Conservation (phyloP, 2,113 vertebrate species). For the Geococcyx californianus region DNA sequence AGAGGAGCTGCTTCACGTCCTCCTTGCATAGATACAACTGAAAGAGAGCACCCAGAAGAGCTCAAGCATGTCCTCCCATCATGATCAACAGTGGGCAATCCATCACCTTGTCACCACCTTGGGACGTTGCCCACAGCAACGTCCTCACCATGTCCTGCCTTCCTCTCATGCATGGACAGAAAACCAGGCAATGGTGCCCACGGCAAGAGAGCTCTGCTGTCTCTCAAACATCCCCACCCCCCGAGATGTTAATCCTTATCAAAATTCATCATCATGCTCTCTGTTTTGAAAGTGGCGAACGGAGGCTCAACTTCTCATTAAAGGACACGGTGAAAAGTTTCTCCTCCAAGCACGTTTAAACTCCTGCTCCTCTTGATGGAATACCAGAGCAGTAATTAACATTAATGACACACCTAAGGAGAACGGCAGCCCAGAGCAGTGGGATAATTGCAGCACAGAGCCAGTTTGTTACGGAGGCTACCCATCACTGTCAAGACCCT, state of each 20-base stretch:
- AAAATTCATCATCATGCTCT: conserved; percentile 85
- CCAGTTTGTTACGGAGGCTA: not conserved
- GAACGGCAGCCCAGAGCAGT: not conserved
- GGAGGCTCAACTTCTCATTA: conserved; percentile 68
- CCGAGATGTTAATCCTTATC: conserved; percentile 77
- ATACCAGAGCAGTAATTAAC: conserved; percentile 74
- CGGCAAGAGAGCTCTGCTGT: not conserved
- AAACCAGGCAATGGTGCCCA: not conserved
- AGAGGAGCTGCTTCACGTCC: not conserved
- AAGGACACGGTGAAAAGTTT: conserved; percentile 48
- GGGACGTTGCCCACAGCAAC: not conserved
- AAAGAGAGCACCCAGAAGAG: not conserved
- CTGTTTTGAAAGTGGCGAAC: conserved; percentile 37
- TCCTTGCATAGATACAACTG: not conserved
- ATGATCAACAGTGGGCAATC: rapidly evolving
- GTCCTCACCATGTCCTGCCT: not conserved
- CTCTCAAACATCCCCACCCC: not conserved
- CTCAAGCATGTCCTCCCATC: not conserved
- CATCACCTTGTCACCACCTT: not conserved
- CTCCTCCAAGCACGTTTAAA: conserved; percentile 54
- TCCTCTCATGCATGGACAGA: rapidly evolving
- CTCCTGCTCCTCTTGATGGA: conserved; percentile 21
- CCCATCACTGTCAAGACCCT: not conserved
- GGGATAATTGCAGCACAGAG: not conserved
- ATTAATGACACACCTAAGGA: conserved; percentile 70